Conservation (phyloP, 2,888 invertebrate genomes). For the Melieria picta region DNA sequence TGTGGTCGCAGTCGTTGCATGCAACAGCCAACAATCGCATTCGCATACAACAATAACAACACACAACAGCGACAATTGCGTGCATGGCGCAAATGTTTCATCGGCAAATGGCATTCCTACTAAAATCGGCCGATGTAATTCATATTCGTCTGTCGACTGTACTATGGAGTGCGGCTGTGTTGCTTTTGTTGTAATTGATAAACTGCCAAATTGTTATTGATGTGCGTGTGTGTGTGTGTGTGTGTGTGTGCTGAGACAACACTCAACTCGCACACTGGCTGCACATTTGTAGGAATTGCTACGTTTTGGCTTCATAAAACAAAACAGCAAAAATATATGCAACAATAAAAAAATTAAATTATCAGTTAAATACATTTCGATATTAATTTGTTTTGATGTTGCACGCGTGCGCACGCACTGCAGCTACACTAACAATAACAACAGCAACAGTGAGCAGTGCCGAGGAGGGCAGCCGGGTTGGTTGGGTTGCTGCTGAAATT, state of each 20-base stretch:
- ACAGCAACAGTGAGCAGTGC: slow-evolving; percentile 36
- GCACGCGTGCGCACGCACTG: slow-evolving; percentile 58
- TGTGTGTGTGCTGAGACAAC: slow-evolving; percentile 10
- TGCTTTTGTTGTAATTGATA: slow-evolving; percentile 34
- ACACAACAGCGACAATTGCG: slow-evolving; percentile 23
- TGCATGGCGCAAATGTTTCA: slow-evolving; percentile 33
- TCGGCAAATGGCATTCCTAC: slow-evolving; percentile 27
- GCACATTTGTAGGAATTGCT: slow-evolving; percentile 3
- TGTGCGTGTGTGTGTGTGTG: slow-evolving; percentile 35
- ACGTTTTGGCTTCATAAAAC: slow-evolving; percentile 31
- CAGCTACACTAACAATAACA: slow-evolving; percentile 24
- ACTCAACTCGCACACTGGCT: slow-evolving; percentile 4
- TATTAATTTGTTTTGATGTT: slow-evolving; percentile 64
- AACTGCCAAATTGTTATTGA: slow-evolving; percentile 46
- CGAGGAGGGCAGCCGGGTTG: slow-evolving; percentile 9
- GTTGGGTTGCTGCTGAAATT: slow-evolving; percentile 27
- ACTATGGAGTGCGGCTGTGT: slow-evolving; percentile 26
- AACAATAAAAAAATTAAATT: slow-evolving; percentile 56
- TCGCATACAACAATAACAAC: neutral
- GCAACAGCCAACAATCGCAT: neutral
- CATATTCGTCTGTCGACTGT: slow-evolving; percentile 37
- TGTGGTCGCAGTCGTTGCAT: slow-evolving; percentile 32
- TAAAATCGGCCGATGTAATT: slow-evolving; percentile 25
- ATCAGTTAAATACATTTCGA: slow-evolving; percentile 58
- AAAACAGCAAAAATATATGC: slow-evolving; percentile 11